Percentiles rank a stretch among this genome's conserved stretches.
phyloP scores from a whole-genome alignment of 2,888 invertebrate species.

The Abscondita cerata region DNA sequence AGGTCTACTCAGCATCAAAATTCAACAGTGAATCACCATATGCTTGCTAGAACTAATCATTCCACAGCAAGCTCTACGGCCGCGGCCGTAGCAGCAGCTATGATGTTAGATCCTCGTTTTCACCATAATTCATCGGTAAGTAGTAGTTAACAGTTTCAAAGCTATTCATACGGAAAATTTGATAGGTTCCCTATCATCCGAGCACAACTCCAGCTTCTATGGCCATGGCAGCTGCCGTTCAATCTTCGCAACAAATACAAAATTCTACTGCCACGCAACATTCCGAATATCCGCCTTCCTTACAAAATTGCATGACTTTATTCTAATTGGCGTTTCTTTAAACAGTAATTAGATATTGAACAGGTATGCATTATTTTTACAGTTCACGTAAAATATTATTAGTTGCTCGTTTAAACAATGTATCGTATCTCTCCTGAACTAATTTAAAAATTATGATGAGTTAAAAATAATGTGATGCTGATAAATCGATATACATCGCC shows the following conservation, averaged over 20 bases:
- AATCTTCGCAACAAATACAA: conserved; percentile 58
- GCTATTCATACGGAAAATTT: too few relatives aligned
- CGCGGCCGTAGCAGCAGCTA: conserved; percentile 60
- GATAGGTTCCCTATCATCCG: conserved; percentile 58
- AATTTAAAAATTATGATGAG: too few relatives aligned
- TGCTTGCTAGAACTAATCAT: conserved; percentile 54
- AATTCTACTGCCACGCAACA: conserved; percentile 53
- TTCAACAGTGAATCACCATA: conserved; percentile 55
- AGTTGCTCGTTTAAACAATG: too few relatives aligned
- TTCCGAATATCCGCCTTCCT: conserved; percentile 55
- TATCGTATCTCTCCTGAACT: too few relatives aligned
- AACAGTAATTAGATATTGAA: too few relatives aligned
- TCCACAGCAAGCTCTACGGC: conserved; percentile 57
- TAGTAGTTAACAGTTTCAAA: too few relatives aligned
- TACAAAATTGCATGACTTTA: conserved; percentile 59
- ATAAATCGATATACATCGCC: too few relatives aligned
- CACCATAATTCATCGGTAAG: conserved; percentile 59
- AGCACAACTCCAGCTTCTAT: conserved; percentile 58
- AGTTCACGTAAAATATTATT: too few relatives aligned
- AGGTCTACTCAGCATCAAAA: conserved; percentile 53
- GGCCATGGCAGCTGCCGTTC: conserved; percentile 57
- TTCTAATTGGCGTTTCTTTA: too few relatives aligned
- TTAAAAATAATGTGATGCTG: too few relatives aligned
- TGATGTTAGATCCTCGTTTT: conserved; percentile 61
- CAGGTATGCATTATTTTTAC: too few relatives aligned